These are phyloP conservation scores for Callopanchax toddi DNA, from an alignment of 2,113 vertebrate species.

Conservation along the genomic window DNA sequence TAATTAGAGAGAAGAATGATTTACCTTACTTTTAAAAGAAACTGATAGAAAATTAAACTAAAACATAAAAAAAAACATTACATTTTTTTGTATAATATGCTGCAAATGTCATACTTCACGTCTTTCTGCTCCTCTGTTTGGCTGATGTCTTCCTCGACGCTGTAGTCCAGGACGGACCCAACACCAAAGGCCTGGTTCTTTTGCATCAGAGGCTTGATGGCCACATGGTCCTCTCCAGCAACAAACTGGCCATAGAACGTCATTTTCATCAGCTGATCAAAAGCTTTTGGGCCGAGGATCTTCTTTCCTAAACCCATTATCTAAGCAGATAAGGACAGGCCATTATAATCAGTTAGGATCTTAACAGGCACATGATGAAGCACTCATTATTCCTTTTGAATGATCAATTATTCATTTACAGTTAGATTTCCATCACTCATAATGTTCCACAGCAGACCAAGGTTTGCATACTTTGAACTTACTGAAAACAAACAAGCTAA, in stretches of 20 bases:
- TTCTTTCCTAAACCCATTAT: slow-evolving; percentile 79
- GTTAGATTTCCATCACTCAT: not conserved
- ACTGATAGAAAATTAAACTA: not conserved
- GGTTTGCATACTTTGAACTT: not conserved
- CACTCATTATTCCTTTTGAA: no score
- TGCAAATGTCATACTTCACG: slow-evolving; percentile 74
- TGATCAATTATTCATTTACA: no score
- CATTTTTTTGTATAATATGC: not conserved
- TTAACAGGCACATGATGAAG: no score
- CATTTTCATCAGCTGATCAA: slow-evolving; percentile 89
- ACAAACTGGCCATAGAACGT: slow-evolving; percentile 96
- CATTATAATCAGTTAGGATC: not conserved
- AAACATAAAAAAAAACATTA: not conserved
- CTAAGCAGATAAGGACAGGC: slow-evolving; percentile 60
- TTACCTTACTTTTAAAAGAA: not conserved
- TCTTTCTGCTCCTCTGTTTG: slow-evolving; percentile 75
- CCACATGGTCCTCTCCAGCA: slow-evolving; percentile 88
- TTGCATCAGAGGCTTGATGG: slow-evolving; percentile 86
- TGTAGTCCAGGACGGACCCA: slow-evolving; percentile 90
- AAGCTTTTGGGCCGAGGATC: slow-evolving; percentile 83
- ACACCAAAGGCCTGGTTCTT: slow-evolving; percentile 87
- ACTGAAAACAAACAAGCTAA: not conserved
- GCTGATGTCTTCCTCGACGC: slow-evolving; percentile 88
- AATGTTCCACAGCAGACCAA: no score
- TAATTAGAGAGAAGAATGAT: not conserved